Conservation (phyloP, 2,888 invertebrate species). For the Synanthedon andrenaeformis region DNA sequence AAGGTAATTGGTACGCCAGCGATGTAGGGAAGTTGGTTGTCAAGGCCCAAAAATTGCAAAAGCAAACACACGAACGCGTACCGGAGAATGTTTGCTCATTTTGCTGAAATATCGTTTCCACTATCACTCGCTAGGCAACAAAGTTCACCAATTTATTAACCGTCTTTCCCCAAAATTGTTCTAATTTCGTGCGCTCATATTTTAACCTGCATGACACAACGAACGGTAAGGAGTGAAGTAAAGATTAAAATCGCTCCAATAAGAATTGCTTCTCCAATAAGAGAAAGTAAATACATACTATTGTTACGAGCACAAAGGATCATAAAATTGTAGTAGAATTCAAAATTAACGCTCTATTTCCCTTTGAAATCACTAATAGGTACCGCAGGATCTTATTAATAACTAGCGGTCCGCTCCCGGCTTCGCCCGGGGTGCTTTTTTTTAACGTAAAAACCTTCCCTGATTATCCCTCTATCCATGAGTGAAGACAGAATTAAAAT, state of each 20-base stretch:
- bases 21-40: not conserved
- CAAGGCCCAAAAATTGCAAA: not conserved
- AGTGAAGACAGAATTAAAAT: too few relatives aligned
- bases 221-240: not conserved
- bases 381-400: too few relatives aligned
- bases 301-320: too few relatives aligned
- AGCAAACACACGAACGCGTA: not conserved
- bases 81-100: not conserved
- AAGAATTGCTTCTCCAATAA: too few relatives aligned
- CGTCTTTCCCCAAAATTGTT: not conserved
- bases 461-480: too few relatives aligned
- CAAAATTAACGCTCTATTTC: too few relatives aligned
- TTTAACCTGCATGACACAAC: not conserved
- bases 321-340: too few relatives aligned
- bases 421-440: too few relatives aligned
- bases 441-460: too few relatives aligned
- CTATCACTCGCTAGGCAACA: not conserved
- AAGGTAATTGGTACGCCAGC: not conserved
- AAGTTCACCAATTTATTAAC: not conserved
- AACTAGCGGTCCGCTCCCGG: too few relatives aligned
- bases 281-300: too few relatives aligned
- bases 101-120: not conserved
- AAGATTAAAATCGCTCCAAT: not conserved
- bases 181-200: not conserved
- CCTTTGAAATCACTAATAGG: too few relatives aligned